Evolutionary conservation across 1,140 invertebrate species (phyloP).

Genomic region (Tetramorium simillimum): DNA sequence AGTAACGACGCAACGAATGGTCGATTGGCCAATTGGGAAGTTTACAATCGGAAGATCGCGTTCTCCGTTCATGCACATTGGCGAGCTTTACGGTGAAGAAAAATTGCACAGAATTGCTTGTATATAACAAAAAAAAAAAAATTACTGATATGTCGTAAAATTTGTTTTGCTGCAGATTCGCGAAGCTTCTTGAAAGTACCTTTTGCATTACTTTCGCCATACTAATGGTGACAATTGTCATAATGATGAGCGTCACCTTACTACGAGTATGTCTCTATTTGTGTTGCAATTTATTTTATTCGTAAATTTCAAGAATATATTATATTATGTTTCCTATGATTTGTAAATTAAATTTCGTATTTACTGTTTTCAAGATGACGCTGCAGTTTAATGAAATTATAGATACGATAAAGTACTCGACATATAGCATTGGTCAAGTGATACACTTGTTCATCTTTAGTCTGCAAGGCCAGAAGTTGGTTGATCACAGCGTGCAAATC

Average conservation of each 20-base stretch:
- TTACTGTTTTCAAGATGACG: neutral
- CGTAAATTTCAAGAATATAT: neutral
- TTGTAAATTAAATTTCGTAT: neutral
- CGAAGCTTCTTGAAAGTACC: neutral
- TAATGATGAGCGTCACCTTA: neutral
- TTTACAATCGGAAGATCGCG: slow-evolving; percentile 10
- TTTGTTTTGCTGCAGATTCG: neutral
- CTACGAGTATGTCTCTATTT: neutral
- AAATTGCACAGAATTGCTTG: too few relatives aligned
- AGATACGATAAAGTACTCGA: neutral
- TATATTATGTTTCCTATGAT: neutral
- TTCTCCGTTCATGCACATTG: neutral
- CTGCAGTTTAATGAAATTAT: neutral
- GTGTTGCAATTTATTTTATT: neutral
- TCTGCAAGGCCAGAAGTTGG: slow-evolving; percentile 60
- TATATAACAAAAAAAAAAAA: too few relatives aligned
- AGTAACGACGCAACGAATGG: neutral
- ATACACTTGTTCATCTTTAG: slow-evolving; percentile 61
- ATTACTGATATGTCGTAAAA: neutral
- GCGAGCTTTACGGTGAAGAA: slow-evolving; percentile 31
- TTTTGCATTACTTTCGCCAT: neutral
- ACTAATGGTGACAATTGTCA: neutral
- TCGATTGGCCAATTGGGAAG: neutral
- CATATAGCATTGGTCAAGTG: slow-evolving; percentile 32
- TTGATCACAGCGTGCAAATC: slow-evolving; percentile 60